Conservation (phyloP, 2,888 invertebrate genomes). For the Ecliptopera silaceata region DNA sequence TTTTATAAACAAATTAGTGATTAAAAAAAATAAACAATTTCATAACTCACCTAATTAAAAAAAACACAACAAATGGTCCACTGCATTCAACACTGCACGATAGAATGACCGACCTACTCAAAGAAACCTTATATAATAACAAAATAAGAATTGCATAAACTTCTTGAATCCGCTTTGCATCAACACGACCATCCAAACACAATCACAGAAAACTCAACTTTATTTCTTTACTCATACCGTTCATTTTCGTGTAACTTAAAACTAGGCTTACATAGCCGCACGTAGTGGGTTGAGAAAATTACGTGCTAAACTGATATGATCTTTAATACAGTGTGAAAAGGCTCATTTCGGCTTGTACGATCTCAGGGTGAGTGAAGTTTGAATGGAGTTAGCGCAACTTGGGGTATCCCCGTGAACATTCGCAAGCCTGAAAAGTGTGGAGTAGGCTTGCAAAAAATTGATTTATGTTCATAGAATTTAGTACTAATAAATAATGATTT, state of each 20-base stretch:
- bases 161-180: constrained; percentile 59
- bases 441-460: too few relatives aligned
- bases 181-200: constrained; percentile 37
- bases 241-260: constrained; percentile 29
- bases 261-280: constrained; percentile 38
- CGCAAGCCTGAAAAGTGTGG: constrained; percentile 46
- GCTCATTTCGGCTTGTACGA: constrained; percentile 40
- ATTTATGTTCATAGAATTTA: too few relatives aligned
- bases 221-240: constrained; percentile 21
- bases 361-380: constrained; percentile 49
- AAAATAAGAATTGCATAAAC: constrained; percentile 82
- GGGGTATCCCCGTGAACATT: constrained; percentile 73
- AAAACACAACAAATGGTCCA: constrained; percentile 47
- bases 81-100: constrained; percentile 68
- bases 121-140: constrained; percentile 80
- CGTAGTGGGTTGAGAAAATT: constrained; percentile 33
- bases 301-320: constrained; percentile 36
- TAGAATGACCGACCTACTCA: constrained; percentile 60
- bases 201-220: constrained; percentile 34
- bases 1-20: too few relatives aligned
- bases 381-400: constrained; percentile 74
- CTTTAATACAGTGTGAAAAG: constrained; percentile 32
- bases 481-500: too few relatives aligned
- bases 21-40: constrained; percentile 4
- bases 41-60: constrained; percentile 51